phyloP scores from a whole-genome alignment of 2,888 invertebrate species.

The Disparrhopalites patrizii region DNA sequence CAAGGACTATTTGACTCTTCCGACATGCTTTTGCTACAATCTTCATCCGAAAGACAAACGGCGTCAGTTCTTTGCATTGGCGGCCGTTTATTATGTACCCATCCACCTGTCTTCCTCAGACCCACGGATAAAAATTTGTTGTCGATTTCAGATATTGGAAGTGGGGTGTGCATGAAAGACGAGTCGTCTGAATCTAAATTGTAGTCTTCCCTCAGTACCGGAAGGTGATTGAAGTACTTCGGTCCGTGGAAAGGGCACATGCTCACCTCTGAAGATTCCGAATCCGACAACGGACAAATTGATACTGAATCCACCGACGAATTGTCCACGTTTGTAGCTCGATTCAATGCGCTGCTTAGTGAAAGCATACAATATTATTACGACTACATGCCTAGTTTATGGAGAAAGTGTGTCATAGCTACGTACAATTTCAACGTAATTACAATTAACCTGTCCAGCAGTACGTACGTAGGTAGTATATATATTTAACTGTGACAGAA shows the following conservation, averaged over 20 bases:
- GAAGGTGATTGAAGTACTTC: constrained; percentile 34
- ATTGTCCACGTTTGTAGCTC: constrained; percentile 11
- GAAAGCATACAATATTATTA: no score
- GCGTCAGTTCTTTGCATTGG: constrained; percentile 44
- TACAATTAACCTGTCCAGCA: no score
- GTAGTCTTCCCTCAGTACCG: constrained; percentile 42
- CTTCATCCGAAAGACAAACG: constrained; percentile 44
- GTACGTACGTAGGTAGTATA: no score
- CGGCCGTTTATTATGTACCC: constrained; percentile 41
- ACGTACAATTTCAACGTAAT: no score
- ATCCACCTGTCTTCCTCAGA: constrained; percentile 21
- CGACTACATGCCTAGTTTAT: no score
- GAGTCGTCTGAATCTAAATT: constrained; percentile 42
- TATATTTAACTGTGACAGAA: no score
- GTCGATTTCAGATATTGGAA: not conserved
- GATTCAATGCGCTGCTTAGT: not conserved
- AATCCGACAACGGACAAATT: constrained; percentile 24
- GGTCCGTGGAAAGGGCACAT: constrained; percentile 24
- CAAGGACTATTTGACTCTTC: constrained; percentile 43
- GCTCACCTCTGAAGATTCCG: constrained; percentile 24
- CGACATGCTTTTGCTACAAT: constrained; percentile 34
- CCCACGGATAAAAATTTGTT: not conserved
- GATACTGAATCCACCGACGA: constrained; percentile 24
- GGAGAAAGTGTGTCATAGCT: not conserved
- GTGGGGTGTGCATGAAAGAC: constrained; percentile 26